These are phyloP conservation scores for Leptopilina boulardi DNA, from an alignment of 1,140 invertebrate genomes.

Conservation along the genomic window DNA sequence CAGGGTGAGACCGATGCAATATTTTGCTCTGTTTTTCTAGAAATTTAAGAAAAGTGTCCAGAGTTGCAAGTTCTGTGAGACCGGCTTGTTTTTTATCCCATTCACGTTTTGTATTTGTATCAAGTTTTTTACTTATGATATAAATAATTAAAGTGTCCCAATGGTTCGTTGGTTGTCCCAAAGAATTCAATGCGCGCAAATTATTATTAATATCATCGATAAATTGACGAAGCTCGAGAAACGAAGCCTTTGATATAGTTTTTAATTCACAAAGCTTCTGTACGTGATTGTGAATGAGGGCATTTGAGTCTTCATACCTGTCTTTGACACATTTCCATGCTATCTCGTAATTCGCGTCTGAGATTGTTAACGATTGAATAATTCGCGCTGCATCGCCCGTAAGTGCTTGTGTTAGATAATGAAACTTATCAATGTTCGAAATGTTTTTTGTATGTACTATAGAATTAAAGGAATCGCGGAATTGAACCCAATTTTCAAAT, in stretches of 20 bases:
- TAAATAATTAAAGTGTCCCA: conserved; percentile 50
- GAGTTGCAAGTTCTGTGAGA: conserved; percentile 34
- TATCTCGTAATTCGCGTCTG: conserved; percentile 60
- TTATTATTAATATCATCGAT: conserved; percentile 44
- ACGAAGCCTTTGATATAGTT: conserved; percentile 42
- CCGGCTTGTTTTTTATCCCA: conserved; percentile 40
- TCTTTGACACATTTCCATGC: conserved; percentile 61
- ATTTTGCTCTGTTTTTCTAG: conserved; percentile 34
- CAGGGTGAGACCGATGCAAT: not conserved
- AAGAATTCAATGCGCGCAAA: conserved; percentile 38
- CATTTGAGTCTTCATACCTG: conserved; percentile 62
- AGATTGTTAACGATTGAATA: conserved; percentile 56
- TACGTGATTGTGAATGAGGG: conserved; percentile 63
- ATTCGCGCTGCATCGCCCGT: conserved; percentile 54
- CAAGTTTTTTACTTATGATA: conserved; percentile 44
- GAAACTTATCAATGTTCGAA: conserved; percentile 53
- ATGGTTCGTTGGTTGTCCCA: conserved; percentile 36
- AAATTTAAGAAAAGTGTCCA: conserved; percentile 21
- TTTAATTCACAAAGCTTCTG: conserved; percentile 44
- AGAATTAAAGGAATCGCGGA: conserved; percentile 53
- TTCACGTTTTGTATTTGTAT: conserved; percentile 38
- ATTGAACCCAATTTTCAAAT: conserved; percentile 56
- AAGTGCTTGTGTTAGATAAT: conserved; percentile 57
- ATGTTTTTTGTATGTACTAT: conserved; percentile 54
- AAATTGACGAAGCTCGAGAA: conserved; percentile 39